A percentile compares a stretch with the other conserved stretches of the same genome.
These are phyloP conservation scores for Peromyscus aztecus DNA, from an alignment of 2,797 vertebrate species.

Conservation along the genomic window DNA sequence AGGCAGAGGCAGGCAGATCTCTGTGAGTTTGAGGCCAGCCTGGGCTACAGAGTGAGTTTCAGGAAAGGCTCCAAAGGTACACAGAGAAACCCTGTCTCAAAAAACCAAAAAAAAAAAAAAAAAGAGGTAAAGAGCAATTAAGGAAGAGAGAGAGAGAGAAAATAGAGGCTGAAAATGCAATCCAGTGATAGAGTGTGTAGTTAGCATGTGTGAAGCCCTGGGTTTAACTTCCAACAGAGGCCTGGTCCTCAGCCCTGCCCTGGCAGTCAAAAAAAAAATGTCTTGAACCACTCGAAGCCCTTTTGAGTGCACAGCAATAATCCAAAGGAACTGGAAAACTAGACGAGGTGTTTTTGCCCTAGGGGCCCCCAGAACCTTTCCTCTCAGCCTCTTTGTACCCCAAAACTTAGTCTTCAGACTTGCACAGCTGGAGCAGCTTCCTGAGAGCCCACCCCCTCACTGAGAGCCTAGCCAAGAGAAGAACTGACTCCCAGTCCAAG, in stretches of 20 bases:
- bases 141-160: too few relatives aligned
- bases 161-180: background rate
- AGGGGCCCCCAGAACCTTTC: rapidly evolving
- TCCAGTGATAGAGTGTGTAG: background rate
- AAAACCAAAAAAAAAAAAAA: too few relatives aligned
- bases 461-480: background rate
- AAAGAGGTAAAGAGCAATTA: too few relatives aligned
- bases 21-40: too few relatives aligned
- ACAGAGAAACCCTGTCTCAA: too few relatives aligned
- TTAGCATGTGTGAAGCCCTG: background rate
- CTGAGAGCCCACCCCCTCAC: background rate
- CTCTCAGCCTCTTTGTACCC: rapidly evolving
- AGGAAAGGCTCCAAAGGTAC: too few relatives aligned
- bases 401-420: background rate
- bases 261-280: conserved; percentile 65
- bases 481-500: background rate
- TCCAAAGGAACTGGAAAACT: too few relatives aligned
- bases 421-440: rapidly evolving
- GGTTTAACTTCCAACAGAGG: background rate
- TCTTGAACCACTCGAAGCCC: background rate
- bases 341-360: too few relatives aligned
- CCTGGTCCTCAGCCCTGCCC: background rate
- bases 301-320: background rate
- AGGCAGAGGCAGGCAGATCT: too few relatives aligned
- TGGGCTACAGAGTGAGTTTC: too few relatives aligned